Evolutionary conservation across 2,888 invertebrate species (phyloP).

Genomic region (Limnephilus lunatus): DNA sequence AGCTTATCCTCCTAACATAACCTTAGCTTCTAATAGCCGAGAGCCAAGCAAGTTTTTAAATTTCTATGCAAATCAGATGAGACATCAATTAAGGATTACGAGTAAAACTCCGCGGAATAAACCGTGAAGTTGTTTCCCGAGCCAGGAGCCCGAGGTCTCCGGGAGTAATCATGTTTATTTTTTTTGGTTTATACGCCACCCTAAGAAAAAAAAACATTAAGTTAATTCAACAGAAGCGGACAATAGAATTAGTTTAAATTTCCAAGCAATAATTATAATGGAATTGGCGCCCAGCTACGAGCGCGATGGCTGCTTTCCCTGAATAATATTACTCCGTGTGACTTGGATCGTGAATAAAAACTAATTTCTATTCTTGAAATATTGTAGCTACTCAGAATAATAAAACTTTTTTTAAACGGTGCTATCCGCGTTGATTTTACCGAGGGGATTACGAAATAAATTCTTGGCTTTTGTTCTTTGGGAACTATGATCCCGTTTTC

Average conservation of each 20-base stretch:
- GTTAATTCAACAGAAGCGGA: constrained; percentile 32
- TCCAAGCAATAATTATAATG: constrained; percentile 27
- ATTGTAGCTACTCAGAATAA: not conserved
- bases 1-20: constrained; percentile 50
- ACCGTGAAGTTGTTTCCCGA: constrained; percentile 41
- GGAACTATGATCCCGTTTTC: not conserved
- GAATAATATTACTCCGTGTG: constrained; percentile 31
- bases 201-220: constrained; percentile 17
- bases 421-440: not conserved
- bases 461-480: not conserved
- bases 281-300: constrained; percentile 7
- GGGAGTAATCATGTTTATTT: constrained; percentile 27
- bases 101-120: constrained; percentile 55
- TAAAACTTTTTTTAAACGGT: not conserved
- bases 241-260: constrained; percentile 19
- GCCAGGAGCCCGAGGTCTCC: constrained; percentile 30
- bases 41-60: constrained; percentile 61
- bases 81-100: constrained; percentile 65
- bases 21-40: constrained; percentile 40
- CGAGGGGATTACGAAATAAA: not conserved
- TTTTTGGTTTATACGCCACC: constrained; percentile 5
- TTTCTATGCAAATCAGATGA: constrained; percentile 64
- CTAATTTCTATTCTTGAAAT: constrained; percentile 17
- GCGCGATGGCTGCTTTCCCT: constrained; percentile 5
- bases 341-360: constrained; percentile 34